These are phyloP conservation scores for Variabilichromis moorii DNA, from an alignment of 2,113 vertebrate genomes.

Conservation along the genomic window DNA sequence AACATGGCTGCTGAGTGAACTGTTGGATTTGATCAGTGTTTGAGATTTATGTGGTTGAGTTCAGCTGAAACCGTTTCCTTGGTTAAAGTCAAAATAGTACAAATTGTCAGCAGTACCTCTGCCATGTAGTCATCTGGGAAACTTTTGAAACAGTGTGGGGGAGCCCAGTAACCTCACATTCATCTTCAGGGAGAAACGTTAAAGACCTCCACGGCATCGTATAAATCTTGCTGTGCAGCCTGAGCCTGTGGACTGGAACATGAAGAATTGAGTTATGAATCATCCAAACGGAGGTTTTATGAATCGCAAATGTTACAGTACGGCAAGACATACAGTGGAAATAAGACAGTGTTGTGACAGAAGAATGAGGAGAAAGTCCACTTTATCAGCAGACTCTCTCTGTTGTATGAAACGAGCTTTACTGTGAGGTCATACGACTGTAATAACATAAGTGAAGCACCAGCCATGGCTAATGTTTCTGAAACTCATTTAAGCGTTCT, in stretches of 20 bases:
- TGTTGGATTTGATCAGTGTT: slow-evolving; percentile 31
- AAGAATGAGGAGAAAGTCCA: not conserved
- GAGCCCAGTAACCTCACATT: slow-evolving; percentile 22
- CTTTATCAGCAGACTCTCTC: not conserved
- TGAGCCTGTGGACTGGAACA: slow-evolving; percentile 11
- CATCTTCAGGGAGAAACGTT: slow-evolving; percentile 25
- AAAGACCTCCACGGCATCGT: slow-evolving; percentile 6
- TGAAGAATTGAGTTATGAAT: slow-evolving; percentile 40
- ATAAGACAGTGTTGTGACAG: not conserved
- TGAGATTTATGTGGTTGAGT: slow-evolving; percentile 17
- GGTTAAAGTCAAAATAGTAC: slow-evolving; percentile 11
- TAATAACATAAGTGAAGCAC: not conserved
- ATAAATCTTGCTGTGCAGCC: slow-evolving; percentile 17
- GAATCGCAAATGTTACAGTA: slow-evolving; percentile 3
- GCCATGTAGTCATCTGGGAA: slow-evolving; percentile 3
- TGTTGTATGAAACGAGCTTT: not conserved
- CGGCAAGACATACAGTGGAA: not conserved
- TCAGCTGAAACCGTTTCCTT: slow-evolving; percentile 42
- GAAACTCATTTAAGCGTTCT: not conserved
- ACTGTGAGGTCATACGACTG: not conserved
- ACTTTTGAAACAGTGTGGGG: not conserved
- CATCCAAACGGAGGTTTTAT: slow-evolving; percentile 16
- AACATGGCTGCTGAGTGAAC: slow-evolving; percentile 29
- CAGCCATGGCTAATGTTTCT: not conserved
- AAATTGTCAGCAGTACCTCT: slow-evolving; percentile 18